These are phyloP conservation scores for Ammodramus savannarum DNA, from an alignment of 2,113 vertebrate genomes.

Conservation along the genomic window DNA sequence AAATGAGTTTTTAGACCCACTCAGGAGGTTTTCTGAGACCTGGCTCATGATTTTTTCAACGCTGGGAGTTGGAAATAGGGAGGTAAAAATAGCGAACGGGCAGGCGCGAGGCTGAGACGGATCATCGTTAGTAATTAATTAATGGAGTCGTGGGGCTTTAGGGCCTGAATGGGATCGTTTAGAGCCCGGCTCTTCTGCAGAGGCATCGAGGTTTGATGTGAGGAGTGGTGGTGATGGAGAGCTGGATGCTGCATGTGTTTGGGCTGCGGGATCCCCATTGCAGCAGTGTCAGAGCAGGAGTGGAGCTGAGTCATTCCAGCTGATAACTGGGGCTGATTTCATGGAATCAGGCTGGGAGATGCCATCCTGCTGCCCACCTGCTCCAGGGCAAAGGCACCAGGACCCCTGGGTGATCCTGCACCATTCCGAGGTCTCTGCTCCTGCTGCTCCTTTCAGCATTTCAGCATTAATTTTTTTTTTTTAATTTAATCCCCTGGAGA, in stretches of 20 bases:
- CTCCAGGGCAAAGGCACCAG: background rate
- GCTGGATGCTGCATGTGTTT: fast-evolving
- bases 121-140: slow-evolving; percentile 1
- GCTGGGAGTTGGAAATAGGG: background rate
- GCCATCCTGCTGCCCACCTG: background rate
- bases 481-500: background rate
- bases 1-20: background rate
- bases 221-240: background rate
- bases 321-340: background rate
- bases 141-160: background rate
- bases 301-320: background rate
- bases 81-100: slow-evolving; percentile 35
- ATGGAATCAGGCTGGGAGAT: background rate
- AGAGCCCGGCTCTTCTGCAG: fast-evolving
- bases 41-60: slow-evolving; percentile 3
- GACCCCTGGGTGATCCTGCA: fast-evolving
- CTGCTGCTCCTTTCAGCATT: fast-evolving
- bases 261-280: background rate
- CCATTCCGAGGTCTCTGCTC: fast-evolving
- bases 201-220: background rate
- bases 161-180: background rate
- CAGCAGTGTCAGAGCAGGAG: fast-evolving
- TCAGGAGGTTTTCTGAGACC: background rate
- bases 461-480: fast-evolving
- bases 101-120: background rate